A percentile compares a stretch with the other conserved stretches of the same genome.
These are phyloP conservation scores for Pyrochroa serraticornis DNA, from an alignment of 2,888 invertebrate species.

Conservation along the genomic window DNA sequence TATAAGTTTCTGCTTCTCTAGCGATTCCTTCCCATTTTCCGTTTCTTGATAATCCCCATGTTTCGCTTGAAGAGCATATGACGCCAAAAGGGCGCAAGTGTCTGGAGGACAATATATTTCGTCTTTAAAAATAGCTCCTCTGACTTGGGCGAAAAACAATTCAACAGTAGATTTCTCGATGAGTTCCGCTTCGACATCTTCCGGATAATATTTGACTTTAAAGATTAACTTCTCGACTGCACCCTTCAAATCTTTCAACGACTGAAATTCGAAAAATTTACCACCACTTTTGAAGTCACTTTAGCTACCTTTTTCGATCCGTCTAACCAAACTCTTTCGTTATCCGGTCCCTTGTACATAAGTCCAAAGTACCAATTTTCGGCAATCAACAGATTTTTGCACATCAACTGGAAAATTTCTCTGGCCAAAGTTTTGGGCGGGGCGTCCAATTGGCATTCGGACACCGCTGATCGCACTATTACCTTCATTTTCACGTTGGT, in stretches of 20 bases:
- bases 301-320: constrained; percentile 51
- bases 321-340: constrained; percentile 52
- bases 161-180: constrained; percentile 98
- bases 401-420: constrained; percentile 49
- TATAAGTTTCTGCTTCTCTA: constrained; percentile 87
- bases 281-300: constrained; percentile 1
- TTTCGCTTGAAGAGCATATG: constrained; percentile 96
- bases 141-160: constrained; percentile 90
- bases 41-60: constrained; percentile 91
- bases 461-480: constrained; percentile 49
- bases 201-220: constrained; percentile 99
- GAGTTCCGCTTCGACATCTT: constrained; percentile 97
- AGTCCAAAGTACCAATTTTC: constrained; percentile 56
- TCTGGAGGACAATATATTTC: constrained; percentile 99
- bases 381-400: constrained; percentile 50
- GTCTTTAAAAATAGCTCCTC: constrained; percentile 93
- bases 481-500: constrained; percentile 42
- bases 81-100: constrained; percentile 94
- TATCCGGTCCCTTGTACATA: constrained; percentile 44
- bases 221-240: constrained; percentile 44
- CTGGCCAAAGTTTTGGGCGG: constrained; percentile 44
- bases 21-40: constrained; percentile 79
- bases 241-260: constrained; percentile 43
- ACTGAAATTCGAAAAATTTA: constrained; percentile 34
- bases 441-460: constrained; percentile 51